These are phyloP conservation scores for Idaea dimidiata DNA, from an alignment of 2,888 invertebrate species.

Conservation along the genomic window DNA sequence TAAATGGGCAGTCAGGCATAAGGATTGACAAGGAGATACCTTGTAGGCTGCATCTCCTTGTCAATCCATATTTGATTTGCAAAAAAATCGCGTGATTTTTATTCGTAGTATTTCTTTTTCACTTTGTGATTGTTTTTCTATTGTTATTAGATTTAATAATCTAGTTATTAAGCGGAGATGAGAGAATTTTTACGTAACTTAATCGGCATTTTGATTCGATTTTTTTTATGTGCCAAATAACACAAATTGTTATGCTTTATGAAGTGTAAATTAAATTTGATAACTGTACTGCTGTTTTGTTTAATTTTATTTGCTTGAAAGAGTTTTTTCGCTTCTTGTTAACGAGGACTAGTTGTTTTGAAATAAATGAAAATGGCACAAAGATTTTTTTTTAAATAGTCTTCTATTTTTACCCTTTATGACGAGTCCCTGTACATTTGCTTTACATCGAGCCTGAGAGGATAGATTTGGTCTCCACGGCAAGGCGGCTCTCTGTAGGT, in stretches of 20 bases:
- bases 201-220: neutral
- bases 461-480: too few species aligned
- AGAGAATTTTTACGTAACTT: neutral
- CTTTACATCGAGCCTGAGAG: too few species aligned
- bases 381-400: too few species aligned
- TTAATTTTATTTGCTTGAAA: neutral
- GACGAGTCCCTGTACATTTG: too few species aligned
- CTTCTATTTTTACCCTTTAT: too few species aligned
- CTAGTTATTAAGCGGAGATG: neutral
- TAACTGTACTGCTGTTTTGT: neutral
- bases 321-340: too few species aligned
- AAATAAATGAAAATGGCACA: too few species aligned
- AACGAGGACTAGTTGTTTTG: too few species aligned
- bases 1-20: too few species aligned
- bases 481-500: too few species aligned
- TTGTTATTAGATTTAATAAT: neutral
- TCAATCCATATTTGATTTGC: neutral
- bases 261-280: neutral
- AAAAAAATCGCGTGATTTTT: neutral
- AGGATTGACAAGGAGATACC: too few species aligned
- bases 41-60: neutral
- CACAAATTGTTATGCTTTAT: neutral
- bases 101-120: neutral
- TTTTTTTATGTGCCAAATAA: neutral
- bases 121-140: neutral